Evolutionary conservation across 2,113 vertebrate genomes (phyloP).

Genomic region (Passerina amoena): DNA sequence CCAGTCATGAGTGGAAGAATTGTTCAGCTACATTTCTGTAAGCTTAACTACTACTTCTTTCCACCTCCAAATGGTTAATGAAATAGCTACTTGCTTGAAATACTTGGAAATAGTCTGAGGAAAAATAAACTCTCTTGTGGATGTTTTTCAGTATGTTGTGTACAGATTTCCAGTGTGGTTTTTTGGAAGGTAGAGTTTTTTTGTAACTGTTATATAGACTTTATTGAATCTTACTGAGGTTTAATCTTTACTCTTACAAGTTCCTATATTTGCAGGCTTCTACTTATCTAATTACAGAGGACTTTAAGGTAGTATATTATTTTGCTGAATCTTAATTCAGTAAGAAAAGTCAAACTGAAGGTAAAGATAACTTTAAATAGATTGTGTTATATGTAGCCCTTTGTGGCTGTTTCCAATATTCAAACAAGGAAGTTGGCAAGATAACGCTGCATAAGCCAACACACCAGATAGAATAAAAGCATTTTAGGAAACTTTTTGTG

Average conservation of each 20-base stretch:
- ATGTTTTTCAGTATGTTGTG: background rate
- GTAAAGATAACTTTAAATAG: background rate
- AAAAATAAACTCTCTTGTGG: background rate
- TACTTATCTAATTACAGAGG: background rate
- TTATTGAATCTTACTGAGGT: background rate
- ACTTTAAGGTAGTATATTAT: background rate
- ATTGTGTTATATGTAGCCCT: background rate
- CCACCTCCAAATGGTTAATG: background rate
- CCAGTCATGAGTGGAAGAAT: background rate
- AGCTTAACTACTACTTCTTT: background rate
- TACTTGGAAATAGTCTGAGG: background rate
- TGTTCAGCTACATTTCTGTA: background rate
- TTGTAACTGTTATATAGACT: background rate
- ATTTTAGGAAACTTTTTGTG: background rate
- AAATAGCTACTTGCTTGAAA: background rate
- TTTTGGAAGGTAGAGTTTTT: background rate
- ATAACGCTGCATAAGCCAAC: background rate
- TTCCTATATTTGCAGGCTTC: background rate
- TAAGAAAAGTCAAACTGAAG: background rate
- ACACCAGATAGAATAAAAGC: background rate
- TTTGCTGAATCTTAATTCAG: background rate
- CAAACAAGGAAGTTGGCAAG: background rate
- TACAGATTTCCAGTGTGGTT: background rate
- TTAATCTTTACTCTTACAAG: background rate
- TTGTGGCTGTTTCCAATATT: background rate